phyloP scores from a whole-genome alignment of 2,888 invertebrate genomes.

The Hartigia nigra region DNA sequence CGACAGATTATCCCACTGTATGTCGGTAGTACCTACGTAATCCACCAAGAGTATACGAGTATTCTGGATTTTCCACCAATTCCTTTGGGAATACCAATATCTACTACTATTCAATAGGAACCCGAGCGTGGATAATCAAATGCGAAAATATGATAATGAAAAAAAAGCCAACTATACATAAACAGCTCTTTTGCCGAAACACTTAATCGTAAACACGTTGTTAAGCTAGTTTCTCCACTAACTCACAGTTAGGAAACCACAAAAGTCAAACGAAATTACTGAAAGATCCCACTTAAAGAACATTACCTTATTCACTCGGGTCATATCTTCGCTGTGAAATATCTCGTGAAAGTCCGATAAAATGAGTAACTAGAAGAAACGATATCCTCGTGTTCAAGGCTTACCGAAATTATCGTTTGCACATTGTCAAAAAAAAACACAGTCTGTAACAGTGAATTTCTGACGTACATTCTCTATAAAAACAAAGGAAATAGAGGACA shows the following conservation, averaged over 20 bases:
- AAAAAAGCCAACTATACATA: neutral
- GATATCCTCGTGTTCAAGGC: neutral
- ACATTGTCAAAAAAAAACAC: neutral
- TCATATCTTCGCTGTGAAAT: neutral
- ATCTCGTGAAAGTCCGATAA: neutral
- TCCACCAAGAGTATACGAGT: neutral
- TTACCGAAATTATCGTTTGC: neutral
- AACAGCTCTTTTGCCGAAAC: neutral
- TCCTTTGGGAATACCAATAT: neutral
- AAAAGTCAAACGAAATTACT: neutral
- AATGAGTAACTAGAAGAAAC: neutral
- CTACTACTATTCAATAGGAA: neutral
- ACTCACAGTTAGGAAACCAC: neutral
- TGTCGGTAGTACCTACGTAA: neutral
- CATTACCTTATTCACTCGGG: neutral
- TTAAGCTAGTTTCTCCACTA: neutral
- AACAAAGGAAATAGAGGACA: neutral
- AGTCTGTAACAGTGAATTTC: neutral
- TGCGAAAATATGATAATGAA: neutral
- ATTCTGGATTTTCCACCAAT: neutral
- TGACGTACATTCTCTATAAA: neutral
- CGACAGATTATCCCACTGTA: neutral
- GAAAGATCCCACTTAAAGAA: neutral
- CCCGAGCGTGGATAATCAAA: neutral
- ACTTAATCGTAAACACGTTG: neutral